Conservation (phyloP, 2,797 vertebrate genomes). For the Acrossocheilus fasciatus region DNA sequence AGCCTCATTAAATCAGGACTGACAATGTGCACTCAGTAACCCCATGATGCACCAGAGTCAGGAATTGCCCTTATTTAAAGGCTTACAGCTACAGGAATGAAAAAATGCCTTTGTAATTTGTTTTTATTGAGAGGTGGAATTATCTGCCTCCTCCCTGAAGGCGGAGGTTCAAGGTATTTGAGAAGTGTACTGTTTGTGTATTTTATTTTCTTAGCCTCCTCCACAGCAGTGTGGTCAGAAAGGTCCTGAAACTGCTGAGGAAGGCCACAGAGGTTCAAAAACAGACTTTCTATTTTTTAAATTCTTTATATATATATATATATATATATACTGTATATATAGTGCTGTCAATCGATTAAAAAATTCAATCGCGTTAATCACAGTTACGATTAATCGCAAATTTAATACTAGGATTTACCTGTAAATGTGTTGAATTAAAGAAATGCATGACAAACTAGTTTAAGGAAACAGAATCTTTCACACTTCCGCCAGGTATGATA, state of each 20-base stretch:
- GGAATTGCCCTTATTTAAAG: conserved; percentile 22
- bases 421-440: too few relatives aligned
- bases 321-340: not conserved
- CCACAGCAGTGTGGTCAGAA: not conserved
- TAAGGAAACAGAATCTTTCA: too few relatives aligned
- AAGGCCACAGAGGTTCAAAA: not conserved
- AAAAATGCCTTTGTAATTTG: conserved; percentile 23
- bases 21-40: not conserved
- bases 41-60: not conserved
- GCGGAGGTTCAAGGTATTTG: conserved; percentile 18
- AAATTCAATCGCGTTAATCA: too few relatives aligned
- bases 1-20: not conserved
- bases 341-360: too few relatives aligned
- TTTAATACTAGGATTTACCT: too few relatives aligned
- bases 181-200: not conserved
- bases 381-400: too few relatives aligned
- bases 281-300: not conserved
- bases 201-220: conserved; percentile 1
- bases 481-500: too few relatives aligned
- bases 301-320: too few relatives aligned
- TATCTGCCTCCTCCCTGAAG: conserved; percentile 24
- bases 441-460: too few relatives aligned
- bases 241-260: not conserved
- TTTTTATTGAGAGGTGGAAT: conserved; percentile 20
- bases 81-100: conserved; percentile 24